Conservation (phyloP, 1,140 invertebrate genomes). For the Meloidogyne hapla region DNA sequence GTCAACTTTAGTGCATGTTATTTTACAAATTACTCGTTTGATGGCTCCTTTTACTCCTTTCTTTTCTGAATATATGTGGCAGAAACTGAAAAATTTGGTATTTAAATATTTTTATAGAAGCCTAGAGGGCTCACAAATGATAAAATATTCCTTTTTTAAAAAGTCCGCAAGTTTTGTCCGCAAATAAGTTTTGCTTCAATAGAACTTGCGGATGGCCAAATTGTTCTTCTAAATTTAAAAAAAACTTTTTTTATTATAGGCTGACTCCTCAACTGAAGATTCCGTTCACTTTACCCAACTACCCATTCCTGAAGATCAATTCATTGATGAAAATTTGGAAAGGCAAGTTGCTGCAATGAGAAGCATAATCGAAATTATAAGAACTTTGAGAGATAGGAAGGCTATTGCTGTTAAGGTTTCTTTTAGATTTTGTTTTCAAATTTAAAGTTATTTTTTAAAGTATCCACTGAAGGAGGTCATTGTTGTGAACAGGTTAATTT, state of each 20-base stretch:
- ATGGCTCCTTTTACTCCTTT: conserved; percentile 96
- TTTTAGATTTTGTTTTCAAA: not conserved
- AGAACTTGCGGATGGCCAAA: too few relatives aligned
- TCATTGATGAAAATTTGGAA: conserved; percentile 86
- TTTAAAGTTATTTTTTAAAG: conserved; percentile 58
- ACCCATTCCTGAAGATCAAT: conserved; percentile 64
- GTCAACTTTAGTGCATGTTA: conserved; percentile 81
- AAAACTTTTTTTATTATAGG: conserved; percentile 2
- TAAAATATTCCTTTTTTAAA: too few relatives aligned
- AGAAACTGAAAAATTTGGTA: conserved; percentile 72
- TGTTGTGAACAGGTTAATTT: conserved; percentile 74
- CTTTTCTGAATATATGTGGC: conserved; percentile 91
- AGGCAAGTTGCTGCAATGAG: conserved; percentile 87
- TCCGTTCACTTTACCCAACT: conserved; percentile 57
- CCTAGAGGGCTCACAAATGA: too few relatives aligned
- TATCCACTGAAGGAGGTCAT: conserved; percentile 93
- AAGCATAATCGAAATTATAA: conserved; percentile 86
- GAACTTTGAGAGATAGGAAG: conserved; percentile 85
- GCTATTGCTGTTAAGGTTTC: conserved; percentile 80
- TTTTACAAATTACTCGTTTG: conserved; percentile 81
- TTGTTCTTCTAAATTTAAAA: too few relatives aligned
- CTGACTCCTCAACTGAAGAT: conserved; percentile 38
- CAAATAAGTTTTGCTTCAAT: too few relatives aligned
- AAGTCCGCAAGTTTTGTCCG: not conserved
- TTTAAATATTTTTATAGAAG: not conserved